Percentiles rank a stretch among this genome's conserved stretches.
These are phyloP conservation scores for Cynopterus sphinx DNA, from an alignment of 2,797 vertebrate species.

Conservation along the genomic window DNA sequence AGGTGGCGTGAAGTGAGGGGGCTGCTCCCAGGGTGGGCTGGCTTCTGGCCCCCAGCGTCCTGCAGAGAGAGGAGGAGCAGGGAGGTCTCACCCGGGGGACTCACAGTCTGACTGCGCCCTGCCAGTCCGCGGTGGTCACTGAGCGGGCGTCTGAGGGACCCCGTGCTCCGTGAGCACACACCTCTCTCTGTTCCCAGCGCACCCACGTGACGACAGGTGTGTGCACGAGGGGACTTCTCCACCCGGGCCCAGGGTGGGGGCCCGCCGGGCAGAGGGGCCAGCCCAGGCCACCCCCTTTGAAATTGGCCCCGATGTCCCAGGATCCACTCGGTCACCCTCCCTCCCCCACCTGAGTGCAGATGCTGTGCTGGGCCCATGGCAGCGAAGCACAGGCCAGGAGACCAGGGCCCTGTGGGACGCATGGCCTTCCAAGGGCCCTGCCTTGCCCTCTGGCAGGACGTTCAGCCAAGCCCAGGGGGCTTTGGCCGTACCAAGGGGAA, in stretches of 20 bases:
- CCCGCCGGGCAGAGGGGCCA: background rate
- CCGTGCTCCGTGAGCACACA: accelerated
- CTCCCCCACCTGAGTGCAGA: background rate
- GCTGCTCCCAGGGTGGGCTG: background rate
- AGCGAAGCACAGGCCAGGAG: background rate
- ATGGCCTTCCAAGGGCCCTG: background rate
- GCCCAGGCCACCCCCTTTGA: background rate
- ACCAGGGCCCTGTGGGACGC: background rate
- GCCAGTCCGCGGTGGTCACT: background rate
- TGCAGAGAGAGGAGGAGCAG: background rate
- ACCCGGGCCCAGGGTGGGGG: background rate
- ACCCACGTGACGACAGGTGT: too few relatives aligned
- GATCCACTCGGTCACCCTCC: accelerated
- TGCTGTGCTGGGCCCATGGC: accelerated
- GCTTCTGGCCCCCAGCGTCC: background rate
- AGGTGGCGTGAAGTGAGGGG: accelerated
- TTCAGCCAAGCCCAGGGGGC: background rate
- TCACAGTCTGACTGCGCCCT: accelerated
- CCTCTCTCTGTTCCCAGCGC: too few relatives aligned
- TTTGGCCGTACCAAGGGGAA: background rate
- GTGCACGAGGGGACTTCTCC: background rate
- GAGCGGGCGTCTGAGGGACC: accelerated
- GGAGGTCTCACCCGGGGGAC: too few relatives aligned
- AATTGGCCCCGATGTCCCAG: background rate
- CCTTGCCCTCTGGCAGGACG: too few relatives aligned